phyloP scores from a whole-genome alignment of 2,888 invertebrate genomes.

The Hoplodrina ambigua region DNA sequence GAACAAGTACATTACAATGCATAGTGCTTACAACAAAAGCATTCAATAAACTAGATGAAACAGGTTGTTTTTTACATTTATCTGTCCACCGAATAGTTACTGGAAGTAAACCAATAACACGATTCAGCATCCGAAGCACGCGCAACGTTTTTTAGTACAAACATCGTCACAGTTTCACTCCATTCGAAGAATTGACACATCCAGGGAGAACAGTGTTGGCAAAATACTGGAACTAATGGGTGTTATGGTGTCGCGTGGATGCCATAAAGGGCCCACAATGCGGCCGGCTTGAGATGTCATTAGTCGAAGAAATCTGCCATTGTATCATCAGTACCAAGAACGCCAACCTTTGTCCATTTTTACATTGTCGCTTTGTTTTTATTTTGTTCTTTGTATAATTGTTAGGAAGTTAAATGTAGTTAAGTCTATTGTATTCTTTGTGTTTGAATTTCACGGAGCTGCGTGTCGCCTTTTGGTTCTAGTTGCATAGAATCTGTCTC shows the following conservation, averaged over 20 bases:
- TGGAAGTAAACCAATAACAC: conserved; percentile 66
- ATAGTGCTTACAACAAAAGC: background rate
- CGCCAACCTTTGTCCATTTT: conserved; percentile 71
- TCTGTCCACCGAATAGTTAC: conserved; percentile 57
- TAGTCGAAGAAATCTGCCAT: conserved; percentile 81
- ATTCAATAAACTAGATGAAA: conserved; percentile 34
- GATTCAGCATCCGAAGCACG: conserved; percentile 76
- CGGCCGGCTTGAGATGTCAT: conserved; percentile 82
- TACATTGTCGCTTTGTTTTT: conserved; percentile 83
- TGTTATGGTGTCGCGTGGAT: conserved; percentile 89
- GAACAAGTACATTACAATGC: background rate
- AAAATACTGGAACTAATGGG: conserved; percentile 89
- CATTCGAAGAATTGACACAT: conserved; percentile 81
- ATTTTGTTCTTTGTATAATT: conserved; percentile 85
- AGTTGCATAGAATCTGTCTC: conserved; percentile 80
- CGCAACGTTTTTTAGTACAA: conserved; percentile 81
- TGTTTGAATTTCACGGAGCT: conserved; percentile 82
- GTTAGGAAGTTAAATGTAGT: conserved; percentile 89
- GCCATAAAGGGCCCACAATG: conserved; percentile 88
- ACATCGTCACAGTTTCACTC: conserved; percentile 78
- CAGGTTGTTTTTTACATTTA: conserved; percentile 56
- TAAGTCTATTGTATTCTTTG: conserved; percentile 83
- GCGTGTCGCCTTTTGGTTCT: conserved; percentile 74
- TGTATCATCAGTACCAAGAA: conserved; percentile 80
- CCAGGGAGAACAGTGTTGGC: conserved; percentile 79